These are phyloP conservation scores for Apostichopus japonicus DNA, from an alignment of 35 echinoderm and acorn worm genomes.

Conservation along the genomic window DNA sequence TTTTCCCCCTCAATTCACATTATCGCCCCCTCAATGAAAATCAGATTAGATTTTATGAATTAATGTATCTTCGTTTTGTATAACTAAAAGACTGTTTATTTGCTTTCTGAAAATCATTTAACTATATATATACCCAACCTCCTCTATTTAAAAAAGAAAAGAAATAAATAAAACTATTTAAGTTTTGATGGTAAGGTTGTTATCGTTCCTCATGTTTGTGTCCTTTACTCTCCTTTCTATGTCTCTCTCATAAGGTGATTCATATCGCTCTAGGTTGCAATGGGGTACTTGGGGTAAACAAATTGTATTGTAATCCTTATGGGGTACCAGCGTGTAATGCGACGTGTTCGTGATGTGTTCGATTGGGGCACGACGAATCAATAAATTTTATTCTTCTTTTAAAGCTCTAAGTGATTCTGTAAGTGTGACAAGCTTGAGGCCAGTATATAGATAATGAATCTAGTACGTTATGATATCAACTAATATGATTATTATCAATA, in stretches of 20 bases:
- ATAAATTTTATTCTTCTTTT: neutral
- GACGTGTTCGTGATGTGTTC: neutral
- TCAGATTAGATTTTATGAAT: too few species aligned
- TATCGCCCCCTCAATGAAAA: too few species aligned
- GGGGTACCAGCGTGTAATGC: neutral
- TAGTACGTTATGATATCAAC: too few species aligned
- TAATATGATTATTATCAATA: too few species aligned
- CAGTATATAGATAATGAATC: neutral
- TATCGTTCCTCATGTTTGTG: neutral
- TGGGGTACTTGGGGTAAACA: slow-evolving; percentile 12
- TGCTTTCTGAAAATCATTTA: too few species aligned
- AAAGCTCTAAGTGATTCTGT: neutral
- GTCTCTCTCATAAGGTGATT: neutral
- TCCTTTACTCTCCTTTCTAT: neutral
- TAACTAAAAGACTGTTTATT: too few species aligned
- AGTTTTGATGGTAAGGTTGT: neutral
- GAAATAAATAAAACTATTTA: neutral
- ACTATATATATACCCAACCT: too few species aligned
- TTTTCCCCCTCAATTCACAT: too few species aligned
- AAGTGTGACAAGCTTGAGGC: neutral
- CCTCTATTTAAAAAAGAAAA: too few species aligned
- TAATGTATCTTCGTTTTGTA: too few species aligned
- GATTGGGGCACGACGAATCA: slow-evolving; percentile 8
- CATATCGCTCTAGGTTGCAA: neutral
- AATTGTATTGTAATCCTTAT: neutral